These are phyloP conservation scores for Coenonympha arcania DNA, from an alignment of 2,888 invertebrate genomes.

Conservation along the genomic window DNA sequence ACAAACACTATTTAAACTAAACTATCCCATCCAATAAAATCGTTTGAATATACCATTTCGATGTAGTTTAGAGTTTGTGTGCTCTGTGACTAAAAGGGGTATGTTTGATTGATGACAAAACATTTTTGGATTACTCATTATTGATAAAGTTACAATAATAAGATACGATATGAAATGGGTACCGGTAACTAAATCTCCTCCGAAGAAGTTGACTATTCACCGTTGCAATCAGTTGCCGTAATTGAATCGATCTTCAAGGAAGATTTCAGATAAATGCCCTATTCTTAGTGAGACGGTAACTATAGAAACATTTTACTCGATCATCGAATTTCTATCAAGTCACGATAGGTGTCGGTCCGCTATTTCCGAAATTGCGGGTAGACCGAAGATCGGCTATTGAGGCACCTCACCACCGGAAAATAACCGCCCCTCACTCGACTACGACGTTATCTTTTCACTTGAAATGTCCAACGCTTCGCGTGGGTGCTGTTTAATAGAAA, in stretches of 20 bases:
- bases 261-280: neutral
- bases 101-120: no score
- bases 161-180: no score
- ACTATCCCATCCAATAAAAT: neutral
- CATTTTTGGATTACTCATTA: no score
- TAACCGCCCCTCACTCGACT: neutral
- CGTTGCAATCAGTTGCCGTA: no score
- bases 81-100: no score
- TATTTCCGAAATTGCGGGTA: constrained; percentile 13
- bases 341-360: constrained; percentile 4
- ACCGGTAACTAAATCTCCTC: no score
- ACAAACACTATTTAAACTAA: constrained; percentile 3
- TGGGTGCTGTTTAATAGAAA: constrained; percentile 3
- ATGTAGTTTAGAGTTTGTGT: neutral
- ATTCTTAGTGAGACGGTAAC: no score
- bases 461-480: constrained; percentile 2
- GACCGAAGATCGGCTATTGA: no score
- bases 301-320: no score
- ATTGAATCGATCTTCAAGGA: no score
- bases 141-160: no score
- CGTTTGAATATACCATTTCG: neutral
- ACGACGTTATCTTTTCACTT: constrained; percentile 17
- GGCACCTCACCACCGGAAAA: constrained; percentile 9
- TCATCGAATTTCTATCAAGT: neutral
- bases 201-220: no score